Percentiles rank a stretch among this genome's conserved stretches.
These are phyloP conservation scores for Drosophila setifemur DNA, from an alignment of 1,140 invertebrate genomes.

Conservation along the genomic window DNA sequence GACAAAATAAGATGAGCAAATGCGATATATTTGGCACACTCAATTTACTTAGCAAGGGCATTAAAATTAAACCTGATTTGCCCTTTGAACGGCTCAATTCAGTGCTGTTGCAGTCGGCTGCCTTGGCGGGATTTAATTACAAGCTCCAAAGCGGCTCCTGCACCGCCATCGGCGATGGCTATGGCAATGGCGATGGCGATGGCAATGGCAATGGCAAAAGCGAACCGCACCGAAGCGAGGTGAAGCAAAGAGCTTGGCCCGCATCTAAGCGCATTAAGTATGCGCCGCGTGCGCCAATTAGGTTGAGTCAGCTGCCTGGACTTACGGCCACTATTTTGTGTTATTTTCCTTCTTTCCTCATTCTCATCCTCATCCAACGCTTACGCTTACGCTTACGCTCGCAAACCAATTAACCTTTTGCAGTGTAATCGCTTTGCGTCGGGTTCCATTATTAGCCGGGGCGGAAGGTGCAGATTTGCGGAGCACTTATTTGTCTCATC, in stretches of 20 bases:
- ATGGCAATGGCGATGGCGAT: constrained; percentile 27
- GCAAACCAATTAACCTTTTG: constrained; percentile 74
- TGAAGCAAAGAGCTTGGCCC: constrained; percentile 35
- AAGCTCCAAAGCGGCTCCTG: constrained; percentile 52
- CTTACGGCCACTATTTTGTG: constrained; percentile 30
- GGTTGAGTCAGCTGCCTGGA: constrained; percentile 63
- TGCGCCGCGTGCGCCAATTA: constrained; percentile 75
- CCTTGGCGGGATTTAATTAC: constrained; percentile 64
- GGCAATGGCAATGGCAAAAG: constrained; percentile 25
- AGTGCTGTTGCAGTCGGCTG: constrained; percentile 31
- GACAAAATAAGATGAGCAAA: constrained; percentile 25
- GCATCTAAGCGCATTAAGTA: constrained; percentile 76
- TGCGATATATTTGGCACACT: constrained; percentile 35
- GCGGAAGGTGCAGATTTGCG: constrained; percentile 31
- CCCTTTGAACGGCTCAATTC: constrained; percentile 34
- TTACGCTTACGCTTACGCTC: too few species aligned
- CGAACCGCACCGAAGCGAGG: too few species aligned
- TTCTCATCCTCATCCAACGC: constrained; percentile 25
- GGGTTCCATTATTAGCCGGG: constrained; percentile 29
- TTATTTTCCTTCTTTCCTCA: constrained; percentile 20
- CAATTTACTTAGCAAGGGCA: constrained; percentile 46
- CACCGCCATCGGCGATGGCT: constrained; percentile 20
- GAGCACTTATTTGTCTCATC: constrained; percentile 40
- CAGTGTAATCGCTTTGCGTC: constrained; percentile 53
- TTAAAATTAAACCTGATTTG: constrained; percentile 47